Base-by-base conservation (phyloP, 2,113 vertebrate genomes). In the Jacana jacana region DNA sequence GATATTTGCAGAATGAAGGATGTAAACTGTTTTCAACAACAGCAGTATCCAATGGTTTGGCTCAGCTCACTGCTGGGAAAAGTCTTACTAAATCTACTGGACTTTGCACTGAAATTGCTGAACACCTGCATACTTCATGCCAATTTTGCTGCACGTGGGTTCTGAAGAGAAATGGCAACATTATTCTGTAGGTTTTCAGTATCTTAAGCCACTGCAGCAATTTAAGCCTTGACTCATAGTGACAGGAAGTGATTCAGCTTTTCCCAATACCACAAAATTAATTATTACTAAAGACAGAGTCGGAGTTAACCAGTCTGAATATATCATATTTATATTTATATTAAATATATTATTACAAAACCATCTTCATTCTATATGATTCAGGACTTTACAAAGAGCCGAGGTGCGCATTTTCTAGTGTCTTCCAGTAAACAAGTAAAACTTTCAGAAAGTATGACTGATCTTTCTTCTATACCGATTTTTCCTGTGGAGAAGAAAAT, bases 351-450 rank as follows among this genome's bases (percentile, higher is more conserved):
- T 3, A 55, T 30, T 81, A 27, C 28, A 58, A 61, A 88, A 57
- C 42, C 2, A 27, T n/a, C 27, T 82, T 23, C 28, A 49, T 71
- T 46, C 22, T 46, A 1, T 33, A 17, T 0, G 0, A 54, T 49
- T 68, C 30, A 72, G 55, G 30, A 33, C 13, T 71, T 75, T 17
- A 76, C 8, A 82, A 61, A 68, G 49, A 76, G 13, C 44, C 23
- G 81, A 68, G 73, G 20, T n/a, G 1, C 8, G 58, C 0, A 0
- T 57, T 71, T 81, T 73, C 24, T 81, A 61, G 13, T 28, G 10
- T 31, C 11, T 81, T 79, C 31, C 44, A 52, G 18, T 55, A 73
- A 94, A 82, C 7, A 11, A 92, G 8, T 31, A 78, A 76, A 88
- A 82, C 1, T 48, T 61, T 68, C 13, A 37, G 20, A 49, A 70